These are phyloP conservation scores for Maccullochella peelii DNA, from an alignment of 2,113 vertebrate species.

Conservation along the genomic window DNA sequence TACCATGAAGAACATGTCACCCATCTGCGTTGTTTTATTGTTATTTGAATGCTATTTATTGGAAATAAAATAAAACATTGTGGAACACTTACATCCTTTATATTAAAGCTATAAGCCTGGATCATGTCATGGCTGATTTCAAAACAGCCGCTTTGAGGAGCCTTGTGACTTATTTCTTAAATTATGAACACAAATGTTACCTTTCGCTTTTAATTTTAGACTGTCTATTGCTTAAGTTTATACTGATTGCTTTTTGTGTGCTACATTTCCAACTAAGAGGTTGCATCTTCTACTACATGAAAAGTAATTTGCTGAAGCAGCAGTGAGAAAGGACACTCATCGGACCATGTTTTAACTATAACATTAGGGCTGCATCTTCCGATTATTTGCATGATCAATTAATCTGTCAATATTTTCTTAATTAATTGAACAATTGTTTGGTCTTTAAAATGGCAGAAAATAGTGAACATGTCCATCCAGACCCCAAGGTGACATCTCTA, in stretches of 20 bases:
- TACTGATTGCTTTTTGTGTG: slow-evolving; percentile 9
- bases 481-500: background rate
- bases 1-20: slow-evolving; percentile 37
- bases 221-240: slow-evolving; percentile 33
- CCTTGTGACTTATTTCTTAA: slow-evolving; percentile 30
- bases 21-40: slow-evolving; percentile 48
- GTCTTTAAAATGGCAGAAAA: background rate
- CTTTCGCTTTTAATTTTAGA: slow-evolving; percentile 30
- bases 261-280: slow-evolving; percentile 1
- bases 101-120: slow-evolving; percentile 46
- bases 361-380: background rate
- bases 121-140: slow-evolving; percentile 51
- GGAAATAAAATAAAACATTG: slow-evolving; percentile 23
- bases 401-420: background rate
- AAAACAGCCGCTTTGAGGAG: slow-evolving; percentile 50
- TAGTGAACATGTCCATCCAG: background rate
- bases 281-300: background rate
- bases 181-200: slow-evolving; percentile 32
- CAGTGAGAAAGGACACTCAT: background rate
- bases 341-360: background rate
- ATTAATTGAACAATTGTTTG: slow-evolving; percentile 1
- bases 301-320: slow-evolving; percentile 13
- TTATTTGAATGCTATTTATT: slow-evolving; percentile 51
- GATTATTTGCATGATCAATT: background rate
- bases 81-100: slow-evolving; percentile 31